Base-by-base conservation (phyloP, 2,888 invertebrate genomes). In the Caenorhabditis sinica region DNA sequence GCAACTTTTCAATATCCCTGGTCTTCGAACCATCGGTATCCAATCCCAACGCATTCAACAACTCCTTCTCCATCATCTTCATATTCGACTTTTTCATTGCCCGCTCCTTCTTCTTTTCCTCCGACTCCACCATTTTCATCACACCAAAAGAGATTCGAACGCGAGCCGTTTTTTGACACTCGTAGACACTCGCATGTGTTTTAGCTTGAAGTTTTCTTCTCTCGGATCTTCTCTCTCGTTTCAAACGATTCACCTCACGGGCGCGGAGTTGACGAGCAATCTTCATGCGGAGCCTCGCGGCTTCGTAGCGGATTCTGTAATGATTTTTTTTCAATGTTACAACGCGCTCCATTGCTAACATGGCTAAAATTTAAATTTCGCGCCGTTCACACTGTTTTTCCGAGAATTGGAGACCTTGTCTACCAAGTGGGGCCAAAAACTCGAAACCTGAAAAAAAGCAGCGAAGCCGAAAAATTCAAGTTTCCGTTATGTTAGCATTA, bases 221-320 rank as follows among this genome's bases (percentile, higher is more conserved):
- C 28, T 23, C 25, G 28, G 28, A 56, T 15, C 28, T 28, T 4
- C 17, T 30, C 17, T 45, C n/a, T n/a, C n/a, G n/a, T 23, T 30
- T 66, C 6, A 6, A n/a, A 25, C 25, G 45, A 2, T 15, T 17
- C 1, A n/a, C 23, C 25, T 65, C 65, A 15, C 25, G 43, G 1
- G 0, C 0, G 28, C 45, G 45, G 5, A 45, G 13, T 45, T 11
- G 43, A 15, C 65, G 65, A 43, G 65, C 65, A 15, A 23, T 45
- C 13, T 23, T 25, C 43, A 65, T 45, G 0, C 65, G 65, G n/a
- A 11, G 20, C 28, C 17, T 43, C 0, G 65, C 65, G 15, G 65
- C 65, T 28, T 45, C 65, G 3, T 11, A 30, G 30, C 65, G 65
- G 49, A 66, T 28, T 66, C 65, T 66, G 65, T 15, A 65, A 40